Percentiles rank a stretch among this genome's conserved stretches.
Evolutionary conservation across 2,797 vertebrate species (phyloP).

Genomic region (Phrynocephalus forsythii): DNA sequence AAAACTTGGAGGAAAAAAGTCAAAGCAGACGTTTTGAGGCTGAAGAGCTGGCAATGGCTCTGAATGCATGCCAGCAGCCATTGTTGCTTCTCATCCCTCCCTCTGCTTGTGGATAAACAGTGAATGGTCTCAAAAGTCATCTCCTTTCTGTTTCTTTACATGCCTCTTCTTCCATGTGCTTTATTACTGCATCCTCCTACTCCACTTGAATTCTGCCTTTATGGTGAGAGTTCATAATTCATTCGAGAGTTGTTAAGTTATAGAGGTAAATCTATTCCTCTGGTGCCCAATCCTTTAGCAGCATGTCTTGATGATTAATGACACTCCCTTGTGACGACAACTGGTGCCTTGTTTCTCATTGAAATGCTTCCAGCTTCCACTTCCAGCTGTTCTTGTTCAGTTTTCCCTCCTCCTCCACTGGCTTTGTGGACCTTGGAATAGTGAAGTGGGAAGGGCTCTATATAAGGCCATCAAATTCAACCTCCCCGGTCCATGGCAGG

Average conservation of each 20-base stretch:
- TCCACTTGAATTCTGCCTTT: conserved; percentile 11
- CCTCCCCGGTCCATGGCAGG: too few species aligned
- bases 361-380: conserved; percentile 24
- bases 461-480: too few species aligned
- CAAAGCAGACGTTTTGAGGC: neutral
- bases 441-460: too few species aligned
- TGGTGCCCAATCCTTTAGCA: neutral
- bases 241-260: conserved; percentile 10
- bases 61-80: neutral
- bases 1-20: conserved; percentile 5
- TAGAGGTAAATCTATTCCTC: neutral
- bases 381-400: conserved; percentile 25
- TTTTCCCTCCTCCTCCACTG: neutral
- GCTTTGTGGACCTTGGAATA: neutral
- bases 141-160: neutral
- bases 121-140: conserved; percentile 6
- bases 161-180: neutral
- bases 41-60: neutral
- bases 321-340: conserved; percentile 31
- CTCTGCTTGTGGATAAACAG: neutral
- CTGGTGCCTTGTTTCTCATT: conserved; percentile 28
- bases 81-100: neutral
- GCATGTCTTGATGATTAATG: conserved; percentile 38
- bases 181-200: conserved; percentile 9
- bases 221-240: conserved; percentile 35